phyloP scores from a whole-genome alignment of 2,797 vertebrate genomes.

The Trematomus bernacchii region DNA sequence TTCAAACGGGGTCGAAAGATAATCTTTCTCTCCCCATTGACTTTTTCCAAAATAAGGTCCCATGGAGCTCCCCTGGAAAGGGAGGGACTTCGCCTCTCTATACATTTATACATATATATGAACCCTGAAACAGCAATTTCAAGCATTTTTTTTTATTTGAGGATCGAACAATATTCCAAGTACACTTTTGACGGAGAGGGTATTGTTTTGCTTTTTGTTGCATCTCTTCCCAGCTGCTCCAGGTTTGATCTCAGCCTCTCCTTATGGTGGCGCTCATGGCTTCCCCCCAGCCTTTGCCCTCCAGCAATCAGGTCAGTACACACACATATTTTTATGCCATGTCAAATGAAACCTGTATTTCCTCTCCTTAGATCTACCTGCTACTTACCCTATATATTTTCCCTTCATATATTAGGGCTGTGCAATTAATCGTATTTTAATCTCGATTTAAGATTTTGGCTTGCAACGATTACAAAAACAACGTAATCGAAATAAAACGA shows the following conservation, averaged over 20 bases:
- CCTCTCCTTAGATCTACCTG: neutral
- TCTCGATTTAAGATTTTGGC: too few relatives aligned
- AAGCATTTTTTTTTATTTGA: neutral
- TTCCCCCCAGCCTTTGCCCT: slow-evolving; percentile 94
- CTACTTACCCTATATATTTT: neutral
- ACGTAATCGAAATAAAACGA: too few relatives aligned
- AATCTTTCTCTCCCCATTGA: too few relatives aligned
- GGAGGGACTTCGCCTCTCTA: too few relatives aligned
- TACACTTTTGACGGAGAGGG: neutral
- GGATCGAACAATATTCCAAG: neutral
- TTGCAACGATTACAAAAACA: too few relatives aligned
- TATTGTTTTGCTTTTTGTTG: neutral
- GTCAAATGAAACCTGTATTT: neutral
- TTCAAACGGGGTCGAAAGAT: too few relatives aligned
- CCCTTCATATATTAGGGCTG: neutral
- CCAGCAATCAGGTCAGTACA: slow-evolving; percentile 87
- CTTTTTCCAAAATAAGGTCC: too few relatives aligned
- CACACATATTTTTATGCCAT: neutral
- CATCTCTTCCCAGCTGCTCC: slow-evolving; percentile 85
- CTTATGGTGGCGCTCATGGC: slow-evolving; percentile 92
- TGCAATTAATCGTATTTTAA: too few relatives aligned
- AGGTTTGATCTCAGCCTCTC: slow-evolving; percentile 94
- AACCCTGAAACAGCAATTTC: neutral
- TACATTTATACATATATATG: too few relatives aligned
- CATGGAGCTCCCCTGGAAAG: too few relatives aligned